Evolutionary conservation across 2,797 vertebrate species (phyloP), one percentile per base, ranked within the genome.

Genomic region (Mus spretus): DNA sequence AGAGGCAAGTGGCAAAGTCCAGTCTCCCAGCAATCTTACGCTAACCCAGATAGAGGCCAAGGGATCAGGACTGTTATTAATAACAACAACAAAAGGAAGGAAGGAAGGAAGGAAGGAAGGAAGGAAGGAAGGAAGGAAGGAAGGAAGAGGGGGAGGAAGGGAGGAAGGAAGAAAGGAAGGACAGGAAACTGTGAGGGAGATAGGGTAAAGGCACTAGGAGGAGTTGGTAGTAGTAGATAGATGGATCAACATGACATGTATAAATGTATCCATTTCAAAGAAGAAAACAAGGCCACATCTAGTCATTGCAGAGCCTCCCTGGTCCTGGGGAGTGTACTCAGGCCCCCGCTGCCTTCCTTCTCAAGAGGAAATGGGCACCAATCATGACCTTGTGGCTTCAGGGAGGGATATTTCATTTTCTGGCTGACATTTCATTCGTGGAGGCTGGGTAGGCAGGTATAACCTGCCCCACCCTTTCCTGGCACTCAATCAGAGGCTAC

Each of bases 1-100:
- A 93, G 55, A 91, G 55, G n/a, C 65, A 81, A 47, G 77, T 31
- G 8, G n/a, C 94, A 90, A 96, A 97, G 97, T 98, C 94, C 94
- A 75, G 37, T 67, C 65, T 11, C 24, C 44, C 37, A 47, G 89
- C 31, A 0, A 40, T 15, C 80, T 86, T 61, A 34, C n/a, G 10
- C 9, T 47, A 82, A 17, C 72, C 59, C 9, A 4, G 6, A 15
- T 14, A 12, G 88, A 89, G 40, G 55, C 6, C 17, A 55, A 34
- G 85, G 17, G 50, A 50, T 87, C 67, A 13, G 85, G n/a, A 20
- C 67, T 37, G 34, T 55, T 28, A 87, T 57, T 57, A 74, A 40
- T 40, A 57, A 88, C n/a, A 40, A 28, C 37, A 67, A 14, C 13
- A 26, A 24, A 40, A 40, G 6, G 37, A 8, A 37, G 9, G 3